These are phyloP conservation scores for Labeo calbasu DNA, from an alignment of 2,797 vertebrate genomes.

Conservation along the genomic window DNA sequence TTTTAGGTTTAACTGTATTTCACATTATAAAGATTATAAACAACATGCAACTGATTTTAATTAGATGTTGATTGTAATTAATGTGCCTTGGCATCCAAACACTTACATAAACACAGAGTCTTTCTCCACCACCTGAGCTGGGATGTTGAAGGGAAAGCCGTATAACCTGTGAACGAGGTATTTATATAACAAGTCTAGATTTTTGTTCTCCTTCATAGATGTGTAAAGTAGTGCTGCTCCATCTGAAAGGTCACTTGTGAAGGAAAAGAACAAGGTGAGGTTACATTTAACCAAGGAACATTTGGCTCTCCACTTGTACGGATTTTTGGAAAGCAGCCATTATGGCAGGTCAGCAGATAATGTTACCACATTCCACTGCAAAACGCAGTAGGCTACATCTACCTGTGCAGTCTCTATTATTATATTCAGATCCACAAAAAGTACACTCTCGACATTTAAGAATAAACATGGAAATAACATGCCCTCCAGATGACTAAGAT, in stretches of 20 bases:
- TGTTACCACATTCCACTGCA: not conserved
- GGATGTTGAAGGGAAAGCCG: slow-evolving; percentile 92
- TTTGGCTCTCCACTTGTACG: not conserved
- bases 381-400: not conserved
- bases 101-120: slow-evolving; percentile 99
- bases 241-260: slow-evolving; percentile 75
- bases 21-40: not conserved
- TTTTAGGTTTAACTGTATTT: no score
- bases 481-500: not conserved
- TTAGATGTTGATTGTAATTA: not conserved
- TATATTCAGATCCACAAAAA: not conserved
- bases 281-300: not conserved
- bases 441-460: not conserved
- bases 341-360: slow-evolving; percentile 1
- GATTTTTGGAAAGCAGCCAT: slow-evolving; percentile 13
- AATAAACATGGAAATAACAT: not conserved
- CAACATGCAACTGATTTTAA: no score
- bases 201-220: slow-evolving; percentile 99
- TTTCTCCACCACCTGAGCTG: slow-evolving; percentile 95
- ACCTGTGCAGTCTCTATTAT: not conserved
- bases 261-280: slow-evolving; percentile 32
- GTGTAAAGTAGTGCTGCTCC: slow-evolving; percentile 97
- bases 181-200: slow-evolving; percentile 97
- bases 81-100: not conserved
- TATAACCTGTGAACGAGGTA: slow-evolving; percentile 98